Conservation (phyloP, 2,888 invertebrate species). For the Thera obeliscata region DNA sequence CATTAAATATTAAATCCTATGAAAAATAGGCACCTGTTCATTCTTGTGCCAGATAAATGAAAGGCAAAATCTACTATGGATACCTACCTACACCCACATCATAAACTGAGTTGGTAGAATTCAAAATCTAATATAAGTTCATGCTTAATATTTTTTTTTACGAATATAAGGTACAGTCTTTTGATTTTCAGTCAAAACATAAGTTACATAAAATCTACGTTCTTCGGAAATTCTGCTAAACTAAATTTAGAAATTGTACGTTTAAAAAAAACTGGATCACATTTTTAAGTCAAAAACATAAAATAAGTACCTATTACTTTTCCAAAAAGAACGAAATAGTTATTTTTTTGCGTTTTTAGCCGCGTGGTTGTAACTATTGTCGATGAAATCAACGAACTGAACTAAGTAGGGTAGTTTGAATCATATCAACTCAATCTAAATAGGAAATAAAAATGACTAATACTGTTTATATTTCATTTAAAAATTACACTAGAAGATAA, state of each 20-base stretch:
- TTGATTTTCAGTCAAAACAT: background rate
- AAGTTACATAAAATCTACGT: too few relatives aligned
- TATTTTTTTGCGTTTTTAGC: background rate
- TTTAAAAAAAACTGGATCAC: too few relatives aligned
- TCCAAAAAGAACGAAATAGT: background rate
- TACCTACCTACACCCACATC: slow-evolving; percentile 12
- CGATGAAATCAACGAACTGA: background rate
- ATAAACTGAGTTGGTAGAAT: slow-evolving; percentile 5
- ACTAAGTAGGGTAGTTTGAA: background rate
- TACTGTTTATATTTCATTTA: slow-evolving; percentile 8
- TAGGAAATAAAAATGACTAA: slow-evolving; percentile 7
- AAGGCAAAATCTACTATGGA: slow-evolving; percentile 16
- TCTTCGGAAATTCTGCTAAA: background rate
- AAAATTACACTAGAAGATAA: slow-evolving; percentile 2
- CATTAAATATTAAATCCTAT: slow-evolving; percentile 44
- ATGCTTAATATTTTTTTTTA: background rate
- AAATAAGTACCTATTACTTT: too few relatives aligned
- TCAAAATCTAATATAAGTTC: background rate
- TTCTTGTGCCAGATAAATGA: slow-evolving; percentile 34
- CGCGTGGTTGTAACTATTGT: background rate
- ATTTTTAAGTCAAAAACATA: too few relatives aligned
- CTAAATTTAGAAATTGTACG: too few relatives aligned
- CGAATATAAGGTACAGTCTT: background rate
- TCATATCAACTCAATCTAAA: slow-evolving; percentile 3
- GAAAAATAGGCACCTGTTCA: slow-evolving; percentile 32